phyloP scores from a whole-genome alignment of 1,140 invertebrate genomes.

The Bombus waltoni region DNA sequence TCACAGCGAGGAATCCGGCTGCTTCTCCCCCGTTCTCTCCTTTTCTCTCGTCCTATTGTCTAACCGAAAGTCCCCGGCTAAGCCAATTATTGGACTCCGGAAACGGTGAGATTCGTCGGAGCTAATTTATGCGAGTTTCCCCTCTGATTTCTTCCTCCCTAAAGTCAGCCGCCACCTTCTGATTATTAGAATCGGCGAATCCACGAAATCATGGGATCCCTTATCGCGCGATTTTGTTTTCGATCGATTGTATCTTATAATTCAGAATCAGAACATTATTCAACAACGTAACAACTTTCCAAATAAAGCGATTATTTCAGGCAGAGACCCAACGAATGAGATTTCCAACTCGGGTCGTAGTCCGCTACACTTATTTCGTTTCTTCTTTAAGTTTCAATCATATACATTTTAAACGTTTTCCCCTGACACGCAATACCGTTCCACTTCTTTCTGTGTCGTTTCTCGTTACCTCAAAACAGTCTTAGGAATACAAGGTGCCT shows the following conservation, averaged over 20 bases:
- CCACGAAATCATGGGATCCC: background rate
- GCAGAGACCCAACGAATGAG: background rate
- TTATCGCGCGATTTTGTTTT: background rate
- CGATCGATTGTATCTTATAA: too few relatives aligned
- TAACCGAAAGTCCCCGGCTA: constrained; percentile 57
- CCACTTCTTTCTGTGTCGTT: background rate
- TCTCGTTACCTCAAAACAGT: background rate
- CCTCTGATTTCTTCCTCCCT: constrained; percentile 32
- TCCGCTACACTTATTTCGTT: too few relatives aligned
- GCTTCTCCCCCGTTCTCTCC: constrained; percentile 11
- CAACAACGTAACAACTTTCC: background rate
- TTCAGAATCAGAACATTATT: too few relatives aligned
- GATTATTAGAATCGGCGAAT: constrained; percentile 37
- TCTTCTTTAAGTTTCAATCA: background rate
- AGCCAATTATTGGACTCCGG: constrained; percentile 78
- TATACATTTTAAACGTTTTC: background rate
- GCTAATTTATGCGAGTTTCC: constrained; percentile 73
- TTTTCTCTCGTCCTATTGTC: constrained; percentile 43
- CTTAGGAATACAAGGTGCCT: background rate
- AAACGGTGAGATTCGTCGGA: constrained; percentile 71
- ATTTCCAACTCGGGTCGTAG: background rate
- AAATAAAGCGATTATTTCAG: background rate
- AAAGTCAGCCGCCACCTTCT: constrained; percentile 42
- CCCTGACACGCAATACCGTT: too few relatives aligned
- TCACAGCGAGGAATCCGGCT: constrained; percentile 61